Evolutionary conservation across 92 coral and sea anemone species (phyloP).

Genomic region (Heliopora coerulea): DNA sequence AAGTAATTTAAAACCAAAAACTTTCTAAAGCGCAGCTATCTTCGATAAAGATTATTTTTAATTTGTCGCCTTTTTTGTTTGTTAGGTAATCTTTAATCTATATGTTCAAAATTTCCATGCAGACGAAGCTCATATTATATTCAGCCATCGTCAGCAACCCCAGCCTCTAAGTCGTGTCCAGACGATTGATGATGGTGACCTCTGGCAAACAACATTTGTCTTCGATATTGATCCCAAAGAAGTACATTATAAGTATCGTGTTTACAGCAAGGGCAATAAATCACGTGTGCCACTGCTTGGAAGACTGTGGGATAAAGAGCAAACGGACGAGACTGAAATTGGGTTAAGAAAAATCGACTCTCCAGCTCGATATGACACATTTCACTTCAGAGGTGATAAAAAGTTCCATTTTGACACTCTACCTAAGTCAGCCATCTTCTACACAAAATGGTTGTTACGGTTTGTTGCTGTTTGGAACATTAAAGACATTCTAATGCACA

Average conservation of each 20-base stretch:
- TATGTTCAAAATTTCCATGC: no score
- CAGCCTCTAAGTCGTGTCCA: no score
- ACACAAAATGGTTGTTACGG: neutral
- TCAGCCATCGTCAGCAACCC: no score
- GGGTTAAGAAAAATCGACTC: neutral
- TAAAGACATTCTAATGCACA: constrained; percentile 5
- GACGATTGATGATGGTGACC: neutral
- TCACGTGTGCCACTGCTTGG: neutral
- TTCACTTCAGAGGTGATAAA: constrained; percentile 32
- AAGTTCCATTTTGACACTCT: neutral
- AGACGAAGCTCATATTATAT: no score
- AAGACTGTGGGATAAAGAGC: neutral
- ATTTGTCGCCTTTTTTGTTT: no score
- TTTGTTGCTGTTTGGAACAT: neutral
- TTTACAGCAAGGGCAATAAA: constrained; percentile 9
- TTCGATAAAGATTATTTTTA: no score
- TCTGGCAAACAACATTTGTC: neutral
- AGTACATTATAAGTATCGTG: constrained; percentile 1
- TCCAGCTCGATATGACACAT: constrained; percentile 61
- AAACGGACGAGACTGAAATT: neutral
- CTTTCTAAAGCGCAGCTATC: no score
- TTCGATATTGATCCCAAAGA: neutral
- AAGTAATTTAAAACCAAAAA: no score
- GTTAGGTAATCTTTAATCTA: no score
- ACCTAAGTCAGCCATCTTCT: constrained; percentile 20